phyloP scores from a whole-genome alignment of 2,888 invertebrate species.

The Blastobasis adustella region DNA sequence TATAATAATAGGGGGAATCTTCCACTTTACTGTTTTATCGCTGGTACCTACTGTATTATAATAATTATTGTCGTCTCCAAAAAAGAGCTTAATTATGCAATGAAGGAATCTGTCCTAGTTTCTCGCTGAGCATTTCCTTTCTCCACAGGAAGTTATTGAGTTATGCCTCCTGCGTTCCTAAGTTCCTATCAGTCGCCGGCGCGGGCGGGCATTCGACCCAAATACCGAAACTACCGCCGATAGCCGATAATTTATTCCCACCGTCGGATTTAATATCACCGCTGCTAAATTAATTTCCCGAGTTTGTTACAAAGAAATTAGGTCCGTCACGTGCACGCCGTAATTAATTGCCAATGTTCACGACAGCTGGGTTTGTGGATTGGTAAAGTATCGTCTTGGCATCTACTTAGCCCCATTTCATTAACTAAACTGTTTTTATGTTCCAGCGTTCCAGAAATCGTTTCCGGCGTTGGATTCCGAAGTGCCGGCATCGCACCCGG shows the following conservation, averaged over 20 bases:
- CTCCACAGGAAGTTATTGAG: constrained; percentile 12
- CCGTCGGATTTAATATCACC: background rate
- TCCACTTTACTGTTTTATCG: no score
- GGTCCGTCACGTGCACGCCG: no score
- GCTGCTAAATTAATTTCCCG: background rate
- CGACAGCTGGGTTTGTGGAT: no score
- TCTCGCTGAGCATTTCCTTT: no score
- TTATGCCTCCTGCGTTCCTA: constrained; percentile 44
- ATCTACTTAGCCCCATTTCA: no score
- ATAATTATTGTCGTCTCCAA: no score
- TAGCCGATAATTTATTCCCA: constrained; percentile 1
- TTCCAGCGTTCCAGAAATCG: constrained; percentile 69
- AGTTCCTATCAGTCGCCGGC: constrained; percentile 23
- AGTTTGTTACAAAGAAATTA: background rate
- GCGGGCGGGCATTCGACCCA: constrained; percentile 50
- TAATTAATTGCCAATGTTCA: no score
- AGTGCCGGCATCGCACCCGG: constrained; percentile 65
- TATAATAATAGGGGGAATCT: no score
- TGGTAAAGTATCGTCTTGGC: no score
- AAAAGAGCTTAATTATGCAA: no score
- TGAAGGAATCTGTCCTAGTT: no score
- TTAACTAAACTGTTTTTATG: background rate
- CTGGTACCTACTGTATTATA: no score
- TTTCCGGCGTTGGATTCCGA: constrained; percentile 58
- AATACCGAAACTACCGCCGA: constrained; percentile 23